These are phyloP conservation scores for Argentina silus DNA, from an alignment of 2,797 vertebrate genomes.

Conservation along the genomic window DNA sequence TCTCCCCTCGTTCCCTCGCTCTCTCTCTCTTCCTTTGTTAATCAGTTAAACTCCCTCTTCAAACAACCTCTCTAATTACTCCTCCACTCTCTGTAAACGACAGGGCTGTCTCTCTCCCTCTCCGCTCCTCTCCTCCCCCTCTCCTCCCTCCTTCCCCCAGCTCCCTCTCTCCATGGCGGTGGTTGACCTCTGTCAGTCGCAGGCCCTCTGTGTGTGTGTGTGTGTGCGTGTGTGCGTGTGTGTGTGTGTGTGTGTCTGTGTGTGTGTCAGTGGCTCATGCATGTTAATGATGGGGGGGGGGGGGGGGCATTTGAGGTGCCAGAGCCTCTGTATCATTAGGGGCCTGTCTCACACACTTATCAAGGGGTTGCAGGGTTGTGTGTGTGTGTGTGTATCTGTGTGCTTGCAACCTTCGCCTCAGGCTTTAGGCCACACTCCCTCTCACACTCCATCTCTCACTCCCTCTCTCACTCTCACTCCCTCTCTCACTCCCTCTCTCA, in stretches of 20 bases:
- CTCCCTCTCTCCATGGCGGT: constrained; percentile 59
- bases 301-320: constrained; percentile 46
- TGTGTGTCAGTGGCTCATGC: constrained; percentile 1
- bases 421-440: constrained; percentile 30
- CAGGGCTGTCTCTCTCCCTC: constrained; percentile 67
- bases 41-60: constrained; percentile 88
- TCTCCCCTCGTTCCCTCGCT: constrained; percentile 38
- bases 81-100: constrained; percentile 78
- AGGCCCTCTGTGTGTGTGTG: constrained; percentile 43
- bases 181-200: constrained; percentile 82
- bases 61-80: constrained; percentile 86
- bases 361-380: constrained; percentile 27
- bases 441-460: background rate
- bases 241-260: constrained; percentile 12
- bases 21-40: constrained; percentile 80
- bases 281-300: constrained; percentile 42
- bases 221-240: constrained; percentile 29
- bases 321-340: constrained; percentile 53
- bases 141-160: constrained; percentile 4
- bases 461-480: too few species aligned
- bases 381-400: constrained; percentile 30
- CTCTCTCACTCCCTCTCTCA: background rate
- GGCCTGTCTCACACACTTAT: constrained; percentile 46
- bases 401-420: constrained; percentile 19
- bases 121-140: constrained; percentile 41